A percentile compares a stretch with the other conserved stretches of the same genome.
These are phyloP conservation scores for Dascillus cervinus DNA, from an alignment of 2,888 invertebrate genomes.

Conservation along the genomic window DNA sequence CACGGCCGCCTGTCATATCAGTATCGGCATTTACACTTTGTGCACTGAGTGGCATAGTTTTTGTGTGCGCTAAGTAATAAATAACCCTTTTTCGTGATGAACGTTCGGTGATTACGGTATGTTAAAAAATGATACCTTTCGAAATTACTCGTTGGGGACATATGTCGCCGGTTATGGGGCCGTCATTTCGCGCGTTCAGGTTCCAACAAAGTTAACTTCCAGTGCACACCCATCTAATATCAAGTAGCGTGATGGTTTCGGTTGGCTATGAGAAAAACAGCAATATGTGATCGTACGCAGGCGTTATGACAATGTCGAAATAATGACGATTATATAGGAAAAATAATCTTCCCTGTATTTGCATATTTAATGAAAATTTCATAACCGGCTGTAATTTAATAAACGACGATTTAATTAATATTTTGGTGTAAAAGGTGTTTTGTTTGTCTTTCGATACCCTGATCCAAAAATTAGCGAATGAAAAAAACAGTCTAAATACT, in stretches of 20 bases:
- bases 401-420: no score
- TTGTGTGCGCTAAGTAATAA: no score
- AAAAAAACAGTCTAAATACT: no score
- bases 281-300: constrained; percentile 39
- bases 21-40: constrained; percentile 18
- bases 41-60: neutral
- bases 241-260: constrained; percentile 16
- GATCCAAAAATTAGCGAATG: no score
- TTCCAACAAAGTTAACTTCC: constrained; percentile 5
- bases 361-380: constrained; percentile 46
- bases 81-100: no score
- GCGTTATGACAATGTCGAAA: constrained; percentile 44
- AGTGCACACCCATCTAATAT: constrained; percentile 18
- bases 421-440: no score
- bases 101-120: no score
- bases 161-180: no score
- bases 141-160: no score
- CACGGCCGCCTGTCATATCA: constrained; percentile 21
- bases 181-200: neutral
- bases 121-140: no score
- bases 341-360: constrained; percentile 46
- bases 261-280: constrained; percentile 34
- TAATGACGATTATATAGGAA: constrained; percentile 47
- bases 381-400: no score
- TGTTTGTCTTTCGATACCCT: no score